Evolutionary conservation across 2,113 vertebrate genomes (phyloP).

Genomic region (Tachuris rubrigastra): DNA sequence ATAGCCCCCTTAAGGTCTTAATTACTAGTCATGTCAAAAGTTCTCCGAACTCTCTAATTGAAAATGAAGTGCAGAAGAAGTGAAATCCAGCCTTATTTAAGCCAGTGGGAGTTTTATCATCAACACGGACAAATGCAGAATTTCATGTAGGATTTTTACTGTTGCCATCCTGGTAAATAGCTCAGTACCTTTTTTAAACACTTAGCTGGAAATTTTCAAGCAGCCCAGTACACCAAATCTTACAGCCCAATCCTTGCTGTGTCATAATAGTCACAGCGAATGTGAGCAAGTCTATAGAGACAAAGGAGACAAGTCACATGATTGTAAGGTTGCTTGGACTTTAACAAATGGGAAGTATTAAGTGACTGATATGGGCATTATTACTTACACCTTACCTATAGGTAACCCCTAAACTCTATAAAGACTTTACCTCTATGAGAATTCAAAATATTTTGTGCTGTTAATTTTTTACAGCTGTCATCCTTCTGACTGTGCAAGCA

Average conservation of each 20-base stretch:
- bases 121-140: background rate
- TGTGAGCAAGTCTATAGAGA: background rate
- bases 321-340: background rate
- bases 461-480: background rate
- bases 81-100: background rate
- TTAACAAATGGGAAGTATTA: background rate
- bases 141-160: background rate
- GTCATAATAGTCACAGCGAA: background rate
- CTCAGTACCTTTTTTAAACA: background rate
- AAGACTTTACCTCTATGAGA: background rate
- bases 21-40: background rate
- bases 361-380: background rate
- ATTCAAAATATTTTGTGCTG: background rate
- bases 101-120: background rate
- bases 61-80: background rate
- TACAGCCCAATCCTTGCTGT: background rate
- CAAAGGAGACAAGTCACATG: accelerated
- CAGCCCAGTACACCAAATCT: background rate
- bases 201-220: background rate
- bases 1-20: background rate
- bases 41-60: background rate
- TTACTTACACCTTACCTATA: background rate
- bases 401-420: background rate
- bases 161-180: background rate
- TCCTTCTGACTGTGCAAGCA: background rate